Percentiles rank a stretch among this genome's conserved stretches.
These are phyloP conservation scores for Galeruca laticollis DNA, from an alignment of 2,888 invertebrate genomes.

Conservation along the genomic window DNA sequence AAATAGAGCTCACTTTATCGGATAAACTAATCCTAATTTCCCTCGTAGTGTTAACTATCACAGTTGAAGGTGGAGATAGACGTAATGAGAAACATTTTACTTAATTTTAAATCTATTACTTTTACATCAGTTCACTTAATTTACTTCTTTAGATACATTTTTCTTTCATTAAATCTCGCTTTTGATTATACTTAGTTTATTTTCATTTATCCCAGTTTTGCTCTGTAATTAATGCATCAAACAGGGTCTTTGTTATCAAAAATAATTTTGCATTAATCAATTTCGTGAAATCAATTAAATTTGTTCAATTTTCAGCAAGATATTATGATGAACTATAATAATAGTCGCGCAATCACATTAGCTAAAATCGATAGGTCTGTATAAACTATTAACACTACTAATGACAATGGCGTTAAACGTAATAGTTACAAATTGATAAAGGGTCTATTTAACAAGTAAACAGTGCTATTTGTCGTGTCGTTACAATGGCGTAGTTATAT, in stretches of 20 bases:
- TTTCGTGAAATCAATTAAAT: constrained; percentile 13
- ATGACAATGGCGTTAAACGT: constrained; percentile 58
- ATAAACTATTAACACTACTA: constrained; percentile 57
- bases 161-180: no score
- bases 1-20: no score
- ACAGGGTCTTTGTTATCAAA: background rate
- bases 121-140: no score
- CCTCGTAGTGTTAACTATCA: no score
- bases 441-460: constrained; percentile 58
- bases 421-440: constrained; percentile 64
- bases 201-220: background rate
- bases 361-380: constrained; percentile 43
- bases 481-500: background rate
- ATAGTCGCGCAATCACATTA: constrained; percentile 30
- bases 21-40: no score
- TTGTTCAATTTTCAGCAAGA: constrained; percentile 11
- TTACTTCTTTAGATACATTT: no score
- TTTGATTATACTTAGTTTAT: no score
- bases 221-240: background rate
- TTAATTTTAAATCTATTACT: no score
- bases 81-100: no score
- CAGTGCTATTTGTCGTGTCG: constrained; percentile 51
- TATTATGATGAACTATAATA: constrained; percentile 10
- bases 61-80: no score
- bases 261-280: background rate